Evolutionary conservation across 23 tunicate species (phyloP).

Genomic region (Trididemnum clinides): DNA sequence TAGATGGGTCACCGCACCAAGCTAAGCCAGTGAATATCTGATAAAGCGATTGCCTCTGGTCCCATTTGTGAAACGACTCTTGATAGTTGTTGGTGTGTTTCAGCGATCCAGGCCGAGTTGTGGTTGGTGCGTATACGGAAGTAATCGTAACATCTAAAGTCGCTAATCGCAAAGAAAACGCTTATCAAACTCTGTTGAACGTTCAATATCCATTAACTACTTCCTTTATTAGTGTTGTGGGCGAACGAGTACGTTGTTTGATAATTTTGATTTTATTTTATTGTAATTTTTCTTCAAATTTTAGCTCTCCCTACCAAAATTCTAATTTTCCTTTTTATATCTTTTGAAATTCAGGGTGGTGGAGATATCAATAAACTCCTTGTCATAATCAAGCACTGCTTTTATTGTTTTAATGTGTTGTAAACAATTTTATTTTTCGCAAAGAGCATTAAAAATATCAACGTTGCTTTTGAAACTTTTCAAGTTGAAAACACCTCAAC

Average conservation of each 20-base stretch:
- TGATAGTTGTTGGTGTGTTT: neutral
- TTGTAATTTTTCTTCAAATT: no score
- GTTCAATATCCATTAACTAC: constrained; percentile 59
- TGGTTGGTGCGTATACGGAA: constrained; percentile 59
- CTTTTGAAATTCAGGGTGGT: no score
- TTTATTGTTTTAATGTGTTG: no score
- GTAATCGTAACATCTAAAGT: constrained; percentile 20
- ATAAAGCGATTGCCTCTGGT: no score
- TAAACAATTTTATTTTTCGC: no score
- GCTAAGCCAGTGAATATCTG: neutral
- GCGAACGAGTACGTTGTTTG: constrained; percentile 7
- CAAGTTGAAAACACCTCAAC: no score
- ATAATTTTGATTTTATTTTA: neutral
- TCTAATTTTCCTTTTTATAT: no score
- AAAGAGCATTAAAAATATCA: no score
- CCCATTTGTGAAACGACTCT: neutral
- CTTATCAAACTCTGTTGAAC: constrained; percentile 56
- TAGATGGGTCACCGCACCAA: neutral
- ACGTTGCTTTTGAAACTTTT: no score
- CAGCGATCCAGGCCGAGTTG: constrained; percentile 27
- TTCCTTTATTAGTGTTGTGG: constrained; percentile 45
- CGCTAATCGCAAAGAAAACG: constrained; percentile 72
- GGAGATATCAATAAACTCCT: no score
- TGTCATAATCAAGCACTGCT: no score
- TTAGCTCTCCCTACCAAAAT: no score